A percentile compares a stretch with the other conserved stretches of the same genome.
Evolutionary conservation across 2,113 vertebrate genomes (phyloP).

Genomic region (Drymodes brunneopygia): DNA sequence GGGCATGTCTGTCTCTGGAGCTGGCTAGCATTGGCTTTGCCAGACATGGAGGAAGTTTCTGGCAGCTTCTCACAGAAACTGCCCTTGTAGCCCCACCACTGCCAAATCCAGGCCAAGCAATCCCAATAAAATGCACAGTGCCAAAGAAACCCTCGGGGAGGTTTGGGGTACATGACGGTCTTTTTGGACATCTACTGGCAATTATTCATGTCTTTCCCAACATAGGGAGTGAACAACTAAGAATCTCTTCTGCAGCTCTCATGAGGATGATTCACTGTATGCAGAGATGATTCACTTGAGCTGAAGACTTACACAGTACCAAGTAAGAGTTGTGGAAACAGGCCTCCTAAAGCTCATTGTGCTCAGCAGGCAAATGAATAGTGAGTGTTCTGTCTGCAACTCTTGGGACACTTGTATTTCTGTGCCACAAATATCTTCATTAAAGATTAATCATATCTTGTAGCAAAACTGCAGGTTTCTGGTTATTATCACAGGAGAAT

Average conservation of each 20-base stretch:
- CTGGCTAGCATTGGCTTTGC: neutral
- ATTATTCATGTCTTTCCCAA: neutral
- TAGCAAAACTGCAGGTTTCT: neutral
- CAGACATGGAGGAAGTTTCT: neutral
- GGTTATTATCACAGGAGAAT: neutral
- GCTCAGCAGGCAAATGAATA: neutral
- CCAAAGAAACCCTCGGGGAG: neutral
- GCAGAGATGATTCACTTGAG: slow-evolving; percentile 1
- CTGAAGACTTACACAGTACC: neutral
- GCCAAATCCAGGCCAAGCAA: neutral
- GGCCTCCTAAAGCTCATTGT: neutral
- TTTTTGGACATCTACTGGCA: neutral
- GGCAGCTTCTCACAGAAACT: neutral
- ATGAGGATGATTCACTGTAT: neutral
- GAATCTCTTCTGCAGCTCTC: neutral
- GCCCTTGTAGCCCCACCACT: neutral
- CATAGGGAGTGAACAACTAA: neutral
- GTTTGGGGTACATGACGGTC: neutral
- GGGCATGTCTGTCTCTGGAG: neutral
- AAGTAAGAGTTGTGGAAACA: neutral
- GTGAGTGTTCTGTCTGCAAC: neutral
- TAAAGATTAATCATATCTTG: slow-evolving; percentile 19
- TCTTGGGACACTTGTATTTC: neutral
- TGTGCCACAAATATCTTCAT: neutral
- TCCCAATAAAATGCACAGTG: neutral